phyloP scores from a whole-genome alignment of 2,113 vertebrate species.

The Capricornis sumatraensis region DNA sequence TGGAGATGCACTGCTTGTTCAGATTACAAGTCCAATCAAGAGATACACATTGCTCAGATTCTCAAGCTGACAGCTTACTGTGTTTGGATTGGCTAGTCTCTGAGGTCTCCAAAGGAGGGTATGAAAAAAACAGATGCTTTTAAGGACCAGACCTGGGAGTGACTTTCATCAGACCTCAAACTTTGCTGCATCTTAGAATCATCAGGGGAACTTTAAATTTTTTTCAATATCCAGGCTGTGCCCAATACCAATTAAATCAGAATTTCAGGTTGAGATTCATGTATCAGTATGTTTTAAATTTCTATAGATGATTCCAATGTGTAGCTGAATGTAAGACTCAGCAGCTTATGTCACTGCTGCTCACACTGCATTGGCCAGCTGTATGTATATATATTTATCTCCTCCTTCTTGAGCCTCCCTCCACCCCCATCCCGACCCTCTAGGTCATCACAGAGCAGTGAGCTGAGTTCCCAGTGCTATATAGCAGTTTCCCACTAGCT shows the following conservation, averaged over 20 bases:
- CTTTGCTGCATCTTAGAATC: not conserved
- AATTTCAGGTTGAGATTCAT: not conserved
- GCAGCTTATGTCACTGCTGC: not conserved
- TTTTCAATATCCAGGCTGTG: not conserved
- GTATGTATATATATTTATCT: not conserved
- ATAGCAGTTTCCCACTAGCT: not conserved
- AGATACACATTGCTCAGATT: not conserved
- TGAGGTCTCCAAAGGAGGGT: not conserved
- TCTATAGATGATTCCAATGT: not conserved
- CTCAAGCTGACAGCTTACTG: not conserved
- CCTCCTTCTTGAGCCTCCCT: not conserved
- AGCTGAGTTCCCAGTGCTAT: not conserved
- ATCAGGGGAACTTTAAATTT: not conserved
- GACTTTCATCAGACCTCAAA: not conserved
- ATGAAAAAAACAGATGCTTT: not conserved
- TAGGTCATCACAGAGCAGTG: not conserved
- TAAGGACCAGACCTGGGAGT: not conserved
- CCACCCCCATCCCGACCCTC: accelerated
- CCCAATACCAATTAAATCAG: not conserved
- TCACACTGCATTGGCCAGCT: not conserved
- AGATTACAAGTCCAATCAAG: not conserved
- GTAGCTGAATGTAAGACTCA: not conserved
- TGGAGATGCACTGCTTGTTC: not conserved
- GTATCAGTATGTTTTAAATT: not conserved
- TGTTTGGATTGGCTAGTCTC: not conserved